A percentile compares a stretch with the other conserved stretches of the same genome.
Evolutionary conservation across 1,140 invertebrate genomes (phyloP).

Genomic region (Saccostrea echinata): DNA sequence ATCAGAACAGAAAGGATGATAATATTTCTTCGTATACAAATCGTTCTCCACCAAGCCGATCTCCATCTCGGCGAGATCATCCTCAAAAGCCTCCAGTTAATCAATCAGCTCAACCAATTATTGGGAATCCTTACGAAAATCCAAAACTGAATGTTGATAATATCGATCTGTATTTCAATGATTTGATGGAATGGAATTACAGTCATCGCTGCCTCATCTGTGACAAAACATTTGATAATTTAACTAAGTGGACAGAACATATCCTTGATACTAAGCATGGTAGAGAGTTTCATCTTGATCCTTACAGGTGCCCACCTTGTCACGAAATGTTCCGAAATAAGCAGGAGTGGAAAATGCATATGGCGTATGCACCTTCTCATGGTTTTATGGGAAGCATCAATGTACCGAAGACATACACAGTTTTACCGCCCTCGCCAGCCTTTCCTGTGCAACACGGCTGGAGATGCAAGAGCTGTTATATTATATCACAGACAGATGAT

Average conservation of each 20-base stretch:
- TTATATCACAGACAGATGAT: neutral
- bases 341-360: conserved; percentile 40
- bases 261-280: conserved; percentile 38
- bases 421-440: neutral
- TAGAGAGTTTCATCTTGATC: conserved; percentile 39
- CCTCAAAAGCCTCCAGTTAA: neutral
- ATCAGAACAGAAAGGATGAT: neutral
- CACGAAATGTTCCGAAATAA: conserved; percentile 19
- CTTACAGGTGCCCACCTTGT: conserved; percentile 34
- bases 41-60: neutral
- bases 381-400: conserved; percentile 43
- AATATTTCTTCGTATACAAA: neutral
- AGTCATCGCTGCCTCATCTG: conserved; percentile 43
- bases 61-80: neutral
- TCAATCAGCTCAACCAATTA: neutral
- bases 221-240: conserved; percentile 38
- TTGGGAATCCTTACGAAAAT: conserved; percentile 35
- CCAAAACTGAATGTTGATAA: conserved; percentile 31
- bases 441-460: conserved; percentile 37
- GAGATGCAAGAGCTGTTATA: conserved; percentile 35
- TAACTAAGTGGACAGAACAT: conserved; percentile 37
- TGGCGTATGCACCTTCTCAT: conserved; percentile 13
- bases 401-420: conserved; percentile 1
- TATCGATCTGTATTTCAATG: conserved; percentile 37
- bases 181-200: conserved; percentile 44